A percentile compares a stretch with the other conserved stretches of the same genome.
phyloP scores from a whole-genome alignment of 1,140 invertebrate species.

The Pteromalus puparum region DNA sequence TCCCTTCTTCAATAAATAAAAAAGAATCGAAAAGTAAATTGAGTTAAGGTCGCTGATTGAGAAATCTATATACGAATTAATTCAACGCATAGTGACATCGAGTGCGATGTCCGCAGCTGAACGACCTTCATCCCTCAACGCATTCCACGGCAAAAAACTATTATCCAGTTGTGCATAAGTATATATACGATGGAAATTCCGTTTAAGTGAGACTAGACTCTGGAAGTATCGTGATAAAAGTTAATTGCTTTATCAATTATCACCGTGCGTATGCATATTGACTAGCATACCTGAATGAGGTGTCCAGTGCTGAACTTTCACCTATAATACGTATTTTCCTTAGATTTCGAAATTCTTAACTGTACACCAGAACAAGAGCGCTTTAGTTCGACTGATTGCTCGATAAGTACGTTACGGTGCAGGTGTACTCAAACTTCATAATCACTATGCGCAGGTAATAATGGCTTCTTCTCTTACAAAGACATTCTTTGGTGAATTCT shows the following conservation, averaged over 20 bases:
- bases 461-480: no score
- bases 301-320: neutral
- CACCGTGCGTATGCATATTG: neutral
- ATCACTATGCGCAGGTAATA: neutral
- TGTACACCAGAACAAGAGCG: neutral
- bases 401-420: no score
- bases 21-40: neutral
- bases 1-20: no score
- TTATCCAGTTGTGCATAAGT: neutral
- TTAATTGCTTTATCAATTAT: conserved; percentile 5
- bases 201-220: neutral
- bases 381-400: neutral
- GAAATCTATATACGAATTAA: neutral
- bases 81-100: neutral
- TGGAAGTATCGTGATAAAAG: neutral
- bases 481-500: neutral
- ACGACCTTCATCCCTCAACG: neutral
- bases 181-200: neutral
- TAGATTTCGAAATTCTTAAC: conserved; percentile 23
- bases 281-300: neutral
- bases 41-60: neutral
- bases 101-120: neutral
- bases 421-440: neutral
- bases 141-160: neutral
- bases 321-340: neutral